Conservation (phyloP, 2,113 vertebrate genomes). For the Riparia riparia region DNA sequence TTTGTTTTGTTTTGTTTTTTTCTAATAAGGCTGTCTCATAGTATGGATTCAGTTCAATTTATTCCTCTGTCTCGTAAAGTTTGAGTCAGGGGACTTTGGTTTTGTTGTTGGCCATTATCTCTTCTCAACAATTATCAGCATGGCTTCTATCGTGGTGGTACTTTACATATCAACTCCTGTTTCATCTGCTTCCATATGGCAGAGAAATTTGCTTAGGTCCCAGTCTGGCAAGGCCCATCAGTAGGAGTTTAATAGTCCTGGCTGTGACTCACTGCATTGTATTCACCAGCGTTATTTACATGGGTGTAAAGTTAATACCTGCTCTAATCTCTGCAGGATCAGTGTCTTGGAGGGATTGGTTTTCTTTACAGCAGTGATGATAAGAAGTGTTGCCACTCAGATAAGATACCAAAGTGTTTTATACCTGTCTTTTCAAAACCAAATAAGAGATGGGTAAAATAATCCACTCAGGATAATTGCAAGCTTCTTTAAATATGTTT, state of each 20-base stretch:
- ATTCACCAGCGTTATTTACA: conserved; percentile 4
- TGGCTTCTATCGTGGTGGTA: neutral
- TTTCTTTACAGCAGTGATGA: neutral
- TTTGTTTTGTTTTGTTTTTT: neutral
- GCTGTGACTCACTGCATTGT: conserved; percentile 45
- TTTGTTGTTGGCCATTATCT: neutral
- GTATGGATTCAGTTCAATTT: neutral
- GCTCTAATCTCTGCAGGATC: conserved; percentile 35
- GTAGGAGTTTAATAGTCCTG: neutral
- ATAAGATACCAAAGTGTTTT: neutral
- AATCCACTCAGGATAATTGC: neutral
- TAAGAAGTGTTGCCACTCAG: neutral
- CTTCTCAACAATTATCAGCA: neutral
- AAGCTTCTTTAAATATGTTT: neutral
- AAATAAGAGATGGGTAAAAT: conserved; percentile 13
- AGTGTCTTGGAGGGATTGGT: conserved; percentile 18
- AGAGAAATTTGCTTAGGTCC: neutral
- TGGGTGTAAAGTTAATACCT: neutral
- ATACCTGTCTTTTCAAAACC: conserved; percentile 12
- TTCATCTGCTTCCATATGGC: neutral
- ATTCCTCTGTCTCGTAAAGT: neutral
- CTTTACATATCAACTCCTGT: neutral
- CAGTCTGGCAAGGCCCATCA: neutral
- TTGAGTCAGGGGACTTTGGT: neutral
- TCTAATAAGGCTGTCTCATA: neutral